Conservation (phyloP, 2,888 invertebrate genomes). For the Ectobius pallidus region DNA sequence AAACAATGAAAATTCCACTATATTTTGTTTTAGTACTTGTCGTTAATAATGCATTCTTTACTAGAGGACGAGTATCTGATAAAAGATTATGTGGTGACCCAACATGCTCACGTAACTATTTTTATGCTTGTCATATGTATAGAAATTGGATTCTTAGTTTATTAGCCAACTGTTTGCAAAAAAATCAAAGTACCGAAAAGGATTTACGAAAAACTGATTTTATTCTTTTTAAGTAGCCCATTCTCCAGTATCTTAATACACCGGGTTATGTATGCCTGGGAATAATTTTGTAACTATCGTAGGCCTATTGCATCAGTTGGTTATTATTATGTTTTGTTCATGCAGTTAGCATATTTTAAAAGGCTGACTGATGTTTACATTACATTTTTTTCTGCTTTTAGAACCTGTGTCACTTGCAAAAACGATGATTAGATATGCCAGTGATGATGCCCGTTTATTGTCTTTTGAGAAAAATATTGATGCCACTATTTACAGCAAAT, state of each 20-base stretch:
- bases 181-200: neutral
- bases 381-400: neutral
- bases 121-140: no score
- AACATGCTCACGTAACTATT: slow-evolving; percentile 68
- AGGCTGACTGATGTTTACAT: neutral
- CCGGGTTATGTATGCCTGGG: neutral
- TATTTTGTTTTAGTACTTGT: neutral
- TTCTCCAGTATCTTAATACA: no score
- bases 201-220: neutral
- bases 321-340: no score
- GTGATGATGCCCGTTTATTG: slow-evolving; percentile 62
- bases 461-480: slow-evolving; percentile 64
- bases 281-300: neutral
- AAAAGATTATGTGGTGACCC: slow-evolving; percentile 73
- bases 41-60: neutral
- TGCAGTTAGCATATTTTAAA: neutral
- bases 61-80: slow-evolving; percentile 59
- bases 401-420: slow-evolving; percentile 66
- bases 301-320: no score
- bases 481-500: slow-evolving; percentile 72
- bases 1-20: neutral
- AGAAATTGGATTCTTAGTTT: no score
- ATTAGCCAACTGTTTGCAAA: no score
- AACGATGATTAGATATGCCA: slow-evolving; percentile 63
- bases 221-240: neutral